phyloP scores from a whole-genome alignment of 2,113 vertebrate genomes.

The Pelusios castaneus region DNA sequence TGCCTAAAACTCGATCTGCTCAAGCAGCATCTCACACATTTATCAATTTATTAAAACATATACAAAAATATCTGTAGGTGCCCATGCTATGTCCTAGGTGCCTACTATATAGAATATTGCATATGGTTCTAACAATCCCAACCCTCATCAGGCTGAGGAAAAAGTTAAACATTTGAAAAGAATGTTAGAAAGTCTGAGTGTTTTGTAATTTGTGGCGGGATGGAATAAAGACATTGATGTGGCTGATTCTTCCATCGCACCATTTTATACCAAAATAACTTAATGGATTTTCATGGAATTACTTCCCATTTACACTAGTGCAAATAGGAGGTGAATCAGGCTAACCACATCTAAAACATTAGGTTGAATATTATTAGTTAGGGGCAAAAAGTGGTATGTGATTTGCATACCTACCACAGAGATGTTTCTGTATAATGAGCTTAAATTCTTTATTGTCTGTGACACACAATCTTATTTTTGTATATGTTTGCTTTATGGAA shows the following conservation, averaged over 20 bases:
- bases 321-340: not conserved
- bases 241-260: not conserved
- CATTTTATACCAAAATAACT: not conserved
- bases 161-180: not conserved
- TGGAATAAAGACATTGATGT: not conserved
- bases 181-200: not conserved
- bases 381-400: not conserved
- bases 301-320: not conserved
- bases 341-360: not conserved
- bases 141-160: not conserved
- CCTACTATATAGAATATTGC: not conserved
- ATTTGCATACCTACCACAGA: not conserved
- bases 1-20: not conserved
- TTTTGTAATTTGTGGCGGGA: not conserved
- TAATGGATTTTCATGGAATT: not conserved
- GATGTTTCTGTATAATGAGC: slow-evolving; percentile 21
- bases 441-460: not conserved
- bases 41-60: not conserved
- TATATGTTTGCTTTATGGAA: not conserved
- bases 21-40: not conserved
- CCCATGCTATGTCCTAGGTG: not conserved
- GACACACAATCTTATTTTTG: not conserved
- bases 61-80: not conserved
- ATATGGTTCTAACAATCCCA: not conserved
- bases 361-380: not conserved